These are phyloP conservation scores for Microcaecilia unicolor DNA, from an alignment of 2,797 vertebrate genomes.

Conservation along the genomic window DNA sequence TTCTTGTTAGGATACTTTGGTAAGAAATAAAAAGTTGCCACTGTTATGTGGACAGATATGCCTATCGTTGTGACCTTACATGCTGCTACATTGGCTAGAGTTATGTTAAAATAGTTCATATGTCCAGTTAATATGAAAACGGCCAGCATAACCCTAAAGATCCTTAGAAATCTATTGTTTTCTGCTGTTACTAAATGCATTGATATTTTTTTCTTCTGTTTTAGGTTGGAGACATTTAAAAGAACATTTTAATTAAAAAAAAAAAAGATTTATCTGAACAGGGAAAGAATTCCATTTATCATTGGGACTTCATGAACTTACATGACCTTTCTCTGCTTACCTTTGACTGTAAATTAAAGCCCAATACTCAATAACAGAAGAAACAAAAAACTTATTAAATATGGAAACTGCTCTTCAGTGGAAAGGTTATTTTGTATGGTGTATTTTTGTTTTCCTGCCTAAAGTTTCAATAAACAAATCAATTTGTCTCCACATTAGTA, in stretches of 20 bases:
- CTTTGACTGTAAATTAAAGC: constrained; percentile 16
- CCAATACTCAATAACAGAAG: too few relatives aligned
- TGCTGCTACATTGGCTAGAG: too few relatives aligned
- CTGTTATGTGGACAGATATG: too few relatives aligned
- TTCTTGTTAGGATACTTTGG: too few relatives aligned
- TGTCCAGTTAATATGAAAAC: background rate
- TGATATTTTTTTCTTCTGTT: constrained; percentile 34
- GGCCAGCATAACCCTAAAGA: background rate
- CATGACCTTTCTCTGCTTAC: constrained; percentile 20
- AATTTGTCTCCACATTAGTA: constrained; percentile 38
- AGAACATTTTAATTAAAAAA: constrained; percentile 22
- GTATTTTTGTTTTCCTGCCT: constrained; percentile 34
- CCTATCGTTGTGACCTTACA: too few relatives aligned
- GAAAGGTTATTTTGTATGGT: constrained; percentile 16
- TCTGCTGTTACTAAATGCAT: too few relatives aligned
- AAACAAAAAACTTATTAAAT: constrained; percentile 15
- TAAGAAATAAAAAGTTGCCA: too few relatives aligned
- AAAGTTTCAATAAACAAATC: constrained; percentile 47
- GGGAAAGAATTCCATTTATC: constrained; percentile 20
- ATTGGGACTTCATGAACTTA: constrained; percentile 7
- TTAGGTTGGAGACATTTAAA: constrained; percentile 51
- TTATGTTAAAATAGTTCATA: too few relatives aligned
- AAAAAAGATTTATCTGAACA: constrained; percentile 28
- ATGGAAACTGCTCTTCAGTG: constrained; percentile 5
- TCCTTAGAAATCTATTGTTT: background rate